phyloP scores from a whole-genome alignment of 2,888 invertebrate genomes.

The Zele albiditarsus region DNA sequence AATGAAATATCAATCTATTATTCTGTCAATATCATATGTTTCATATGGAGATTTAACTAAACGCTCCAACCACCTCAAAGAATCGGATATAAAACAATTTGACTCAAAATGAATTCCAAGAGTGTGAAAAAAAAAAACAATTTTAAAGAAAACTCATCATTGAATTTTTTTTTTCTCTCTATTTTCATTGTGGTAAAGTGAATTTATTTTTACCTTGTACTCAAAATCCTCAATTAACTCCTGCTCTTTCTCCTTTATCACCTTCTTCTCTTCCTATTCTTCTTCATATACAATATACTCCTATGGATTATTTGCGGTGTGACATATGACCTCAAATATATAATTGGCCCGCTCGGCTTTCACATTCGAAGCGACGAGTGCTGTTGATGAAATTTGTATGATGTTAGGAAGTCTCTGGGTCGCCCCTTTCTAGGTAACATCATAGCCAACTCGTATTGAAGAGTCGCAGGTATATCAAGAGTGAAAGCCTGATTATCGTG shows the following conservation, averaged over 20 bases:
- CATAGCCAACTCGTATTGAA: constrained; percentile 61
- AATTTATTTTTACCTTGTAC: constrained; percentile 1
- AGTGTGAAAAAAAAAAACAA: not conserved
- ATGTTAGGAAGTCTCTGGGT: constrained; percentile 27
- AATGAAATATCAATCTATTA: no score
- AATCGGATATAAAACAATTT: not conserved
- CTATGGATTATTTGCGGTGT: constrained; percentile 6
- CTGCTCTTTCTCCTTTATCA: not conserved
- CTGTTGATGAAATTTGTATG: constrained; percentile 3
- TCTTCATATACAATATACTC: not conserved
- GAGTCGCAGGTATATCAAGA: constrained; percentile 64
- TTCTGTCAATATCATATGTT: no score
- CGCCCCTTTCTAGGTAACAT: constrained; percentile 55
- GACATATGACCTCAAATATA: constrained; percentile 13
- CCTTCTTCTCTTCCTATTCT: not conserved
- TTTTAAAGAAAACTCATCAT: not conserved
- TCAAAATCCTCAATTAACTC: not conserved
- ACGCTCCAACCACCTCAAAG: no score
- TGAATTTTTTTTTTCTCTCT: not conserved
- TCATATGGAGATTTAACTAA: no score
- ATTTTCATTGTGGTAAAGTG: not conserved
- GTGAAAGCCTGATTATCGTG: constrained; percentile 59
- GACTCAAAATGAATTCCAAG: not conserved
- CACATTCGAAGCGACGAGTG: constrained; percentile 11
- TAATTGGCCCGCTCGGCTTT: constrained; percentile 8